Evolutionary conservation across 2,888 invertebrate genomes (phyloP).

Genomic region (Eueremaeus valkanovi): DNA sequence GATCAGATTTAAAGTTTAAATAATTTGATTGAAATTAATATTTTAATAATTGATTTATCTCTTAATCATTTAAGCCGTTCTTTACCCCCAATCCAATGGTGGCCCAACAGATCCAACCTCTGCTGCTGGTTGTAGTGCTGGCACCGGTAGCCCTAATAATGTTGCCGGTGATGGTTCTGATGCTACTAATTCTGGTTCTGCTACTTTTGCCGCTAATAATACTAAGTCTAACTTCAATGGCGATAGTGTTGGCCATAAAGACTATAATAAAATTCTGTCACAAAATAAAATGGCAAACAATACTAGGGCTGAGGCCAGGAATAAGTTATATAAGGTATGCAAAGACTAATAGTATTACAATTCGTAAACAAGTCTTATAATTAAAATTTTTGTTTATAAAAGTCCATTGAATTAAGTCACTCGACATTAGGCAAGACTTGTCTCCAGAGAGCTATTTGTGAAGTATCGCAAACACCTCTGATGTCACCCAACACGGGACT

Average conservation of each 20-base stretch:
- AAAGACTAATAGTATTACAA: too few species aligned
- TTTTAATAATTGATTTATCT: neutral
- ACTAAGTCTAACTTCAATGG: neutral
- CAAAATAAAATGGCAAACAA: neutral
- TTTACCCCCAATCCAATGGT: neutral
- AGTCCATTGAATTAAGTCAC: slow-evolving; percentile 27
- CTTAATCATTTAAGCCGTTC: too few species aligned
- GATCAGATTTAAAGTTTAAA: neutral
- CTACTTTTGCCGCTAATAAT: neutral
- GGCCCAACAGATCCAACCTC: neutral
- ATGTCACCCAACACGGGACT: slow-evolving; percentile 18
- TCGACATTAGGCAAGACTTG: slow-evolving; percentile 27
- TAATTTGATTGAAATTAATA: neutral
- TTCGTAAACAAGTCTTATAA: too few species aligned
- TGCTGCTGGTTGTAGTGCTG: neutral
- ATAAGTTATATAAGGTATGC: neutral
- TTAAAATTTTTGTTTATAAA: neutral
- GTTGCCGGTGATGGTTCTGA: neutral
- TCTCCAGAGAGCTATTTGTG: slow-evolving; percentile 32
- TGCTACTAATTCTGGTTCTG: slow-evolving; percentile 5
- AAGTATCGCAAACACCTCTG: slow-evolving; percentile 34
- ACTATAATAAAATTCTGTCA: neutral
- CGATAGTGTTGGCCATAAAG: neutral
- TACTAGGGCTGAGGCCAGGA: neutral
- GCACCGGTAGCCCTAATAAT: neutral